Base-by-base conservation (phyloP, 2,888 invertebrate species). In the Lithophane socia region DNA sequence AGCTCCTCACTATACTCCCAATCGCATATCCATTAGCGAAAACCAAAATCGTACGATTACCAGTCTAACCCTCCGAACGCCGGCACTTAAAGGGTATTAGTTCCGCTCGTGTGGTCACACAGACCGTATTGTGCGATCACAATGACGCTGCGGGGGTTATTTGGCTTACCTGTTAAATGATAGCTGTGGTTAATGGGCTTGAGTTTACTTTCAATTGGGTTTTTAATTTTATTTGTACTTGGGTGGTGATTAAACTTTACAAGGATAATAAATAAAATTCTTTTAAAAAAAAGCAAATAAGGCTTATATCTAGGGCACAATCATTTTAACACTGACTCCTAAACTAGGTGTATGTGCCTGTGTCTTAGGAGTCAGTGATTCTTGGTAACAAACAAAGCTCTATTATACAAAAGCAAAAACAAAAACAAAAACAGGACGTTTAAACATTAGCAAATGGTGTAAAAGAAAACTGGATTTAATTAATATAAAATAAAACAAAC, bases 81-180 rank as follows among this genome's bases (percentile, higher is more conserved):
- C 87, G 84, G 91, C 91, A 91, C 93, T 94, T 93, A 92, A 91
- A 90, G 86, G 86, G 92, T 92, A 94, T 95, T 95, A 94, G 94
- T 92, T 92, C 91, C 94, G 95, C 95, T 94, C 94, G 95, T 95
- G 95, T 91, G 93, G 93, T 88, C 92, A 85, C 90, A 86, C 83
- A 88, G 92, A 89, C 92, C 93, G 85, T 91, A 92, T 92, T 92
- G 92, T 92, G 76, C 75, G 84, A 82, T 64, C 84, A 90, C 90
- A 91, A 91, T 91, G 84, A 82, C 88, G 58, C 88, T 64, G 74
- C 84, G 86, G 90, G 90, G 89, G 88, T 84, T 84, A 85, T 84
- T 85, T 88, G 81, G 82, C 80, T 83, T 90, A 92, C 92, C 92
- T 92, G 91, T 90, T 87, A 88, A 90, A 88, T 85, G 88, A 92